Percentiles rank a stretch among this genome's conserved stretches.
phyloP scores from a whole-genome alignment of 2,888 invertebrate species.

The Phyto melanocephala region DNA sequence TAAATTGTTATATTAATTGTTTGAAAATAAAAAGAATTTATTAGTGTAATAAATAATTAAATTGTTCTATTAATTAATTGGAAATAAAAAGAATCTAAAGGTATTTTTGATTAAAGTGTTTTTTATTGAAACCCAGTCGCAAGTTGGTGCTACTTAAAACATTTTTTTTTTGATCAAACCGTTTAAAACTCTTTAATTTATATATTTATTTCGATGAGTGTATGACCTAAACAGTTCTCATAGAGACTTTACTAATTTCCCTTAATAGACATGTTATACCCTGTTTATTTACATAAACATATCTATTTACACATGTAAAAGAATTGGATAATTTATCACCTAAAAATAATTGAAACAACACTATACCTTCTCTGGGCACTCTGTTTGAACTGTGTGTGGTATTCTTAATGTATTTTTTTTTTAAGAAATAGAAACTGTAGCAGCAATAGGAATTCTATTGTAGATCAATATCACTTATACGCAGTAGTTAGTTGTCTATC shows the following conservation, averaged over 20 bases:
- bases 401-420: not conserved
- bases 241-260: constrained; percentile 26
- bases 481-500: constrained; percentile 35
- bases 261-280: constrained; percentile 34
- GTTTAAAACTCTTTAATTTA: too few species aligned
- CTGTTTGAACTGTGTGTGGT: not conserved
- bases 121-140: too few species aligned
- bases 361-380: not conserved
- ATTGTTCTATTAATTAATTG: too few species aligned
- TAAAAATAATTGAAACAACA: constrained; percentile 6
- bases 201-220: too few species aligned
- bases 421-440: not conserved
- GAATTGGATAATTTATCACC: constrained; percentile 26
- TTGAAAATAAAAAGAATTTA: too few species aligned
- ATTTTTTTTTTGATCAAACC: too few species aligned
- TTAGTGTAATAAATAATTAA: too few species aligned
- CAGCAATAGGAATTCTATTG: not conserved
- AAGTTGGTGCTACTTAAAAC: too few species aligned
- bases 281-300: not conserved
- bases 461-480: constrained; percentile 56
- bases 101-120: too few species aligned
- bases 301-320: not conserved
- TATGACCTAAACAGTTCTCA: too few species aligned
- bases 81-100: too few species aligned
- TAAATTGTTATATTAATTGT: too few species aligned